These are phyloP conservation scores for Rhinoderma darwinii DNA, from an alignment of 2,113 vertebrate genomes.

Conservation along the genomic window DNA sequence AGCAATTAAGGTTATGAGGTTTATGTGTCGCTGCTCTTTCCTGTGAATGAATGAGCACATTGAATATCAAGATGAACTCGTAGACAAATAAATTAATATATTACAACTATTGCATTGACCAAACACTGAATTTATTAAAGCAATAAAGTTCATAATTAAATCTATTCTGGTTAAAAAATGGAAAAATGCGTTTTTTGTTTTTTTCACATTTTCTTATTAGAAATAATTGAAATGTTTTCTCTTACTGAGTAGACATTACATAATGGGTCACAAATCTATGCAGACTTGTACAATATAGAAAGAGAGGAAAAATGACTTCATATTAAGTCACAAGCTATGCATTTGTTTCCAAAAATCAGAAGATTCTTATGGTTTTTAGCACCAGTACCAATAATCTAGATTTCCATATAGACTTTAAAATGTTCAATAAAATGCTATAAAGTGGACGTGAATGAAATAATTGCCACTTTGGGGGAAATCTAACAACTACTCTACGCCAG, in stretches of 20 bases:
- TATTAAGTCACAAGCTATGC: no score
- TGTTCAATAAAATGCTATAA: no score
- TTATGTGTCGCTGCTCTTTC: slow-evolving; percentile 40
- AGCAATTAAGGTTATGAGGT: slow-evolving; percentile 1
- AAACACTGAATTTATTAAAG: not conserved
- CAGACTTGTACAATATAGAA: not conserved
- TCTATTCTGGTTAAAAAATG: not conserved
- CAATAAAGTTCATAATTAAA: not conserved
- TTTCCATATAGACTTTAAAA: no score
- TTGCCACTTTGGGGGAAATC: no score
- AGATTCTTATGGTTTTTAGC: no score
- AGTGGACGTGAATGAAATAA: no score
- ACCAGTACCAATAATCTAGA: no score
- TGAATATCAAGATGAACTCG: slow-evolving; percentile 7
- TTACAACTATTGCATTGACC: not conserved
- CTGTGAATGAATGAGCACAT: slow-evolving; percentile 48
- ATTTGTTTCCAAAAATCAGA: no score
- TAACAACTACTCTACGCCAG: no score
- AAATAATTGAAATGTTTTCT: not conserved
- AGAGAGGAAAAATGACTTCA: no score
- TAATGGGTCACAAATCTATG: not conserved
- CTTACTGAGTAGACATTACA: not conserved
- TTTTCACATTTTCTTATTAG: not conserved
- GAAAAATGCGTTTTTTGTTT: not conserved
- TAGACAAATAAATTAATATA: slow-evolving; percentile 10